phyloP scores from a whole-genome alignment of 2,888 invertebrate genomes.

The Apodemia zela region DNA sequence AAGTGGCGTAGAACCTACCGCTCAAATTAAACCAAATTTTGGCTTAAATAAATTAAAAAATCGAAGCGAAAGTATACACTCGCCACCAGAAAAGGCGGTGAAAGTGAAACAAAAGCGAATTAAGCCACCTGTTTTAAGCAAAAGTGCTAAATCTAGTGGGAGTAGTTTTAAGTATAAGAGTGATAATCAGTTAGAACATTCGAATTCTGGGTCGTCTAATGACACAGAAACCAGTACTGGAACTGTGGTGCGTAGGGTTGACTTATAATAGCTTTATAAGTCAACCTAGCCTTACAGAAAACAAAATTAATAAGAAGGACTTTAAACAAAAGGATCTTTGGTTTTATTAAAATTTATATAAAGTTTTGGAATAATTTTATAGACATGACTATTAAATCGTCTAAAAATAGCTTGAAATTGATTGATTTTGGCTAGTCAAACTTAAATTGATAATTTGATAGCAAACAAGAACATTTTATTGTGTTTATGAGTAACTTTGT shows the following conservation, averaged over 20 bases:
- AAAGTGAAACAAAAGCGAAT: constrained; percentile 60
- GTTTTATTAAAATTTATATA: no score
- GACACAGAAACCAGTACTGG: constrained; percentile 75
- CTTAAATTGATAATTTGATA: no score
- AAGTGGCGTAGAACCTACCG: constrained; percentile 57
- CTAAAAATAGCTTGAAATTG: no score
- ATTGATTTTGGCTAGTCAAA: no score
- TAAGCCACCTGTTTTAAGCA: constrained; percentile 55
- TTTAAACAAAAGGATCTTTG: no score
- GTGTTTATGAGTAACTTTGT: no score
- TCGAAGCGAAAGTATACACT: constrained; percentile 67
- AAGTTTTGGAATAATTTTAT: no score
- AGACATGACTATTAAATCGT: no score
- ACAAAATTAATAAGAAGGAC: no score
- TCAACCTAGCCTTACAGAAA: no score
- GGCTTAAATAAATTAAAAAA: constrained; percentile 64
- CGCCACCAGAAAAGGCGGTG: constrained; percentile 63
- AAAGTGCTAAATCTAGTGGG: constrained; percentile 41
- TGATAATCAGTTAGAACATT: constrained; percentile 66
- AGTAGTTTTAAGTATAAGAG: constrained; percentile 43
- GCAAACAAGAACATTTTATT: no score
- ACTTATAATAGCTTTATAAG: constrained; percentile 36
- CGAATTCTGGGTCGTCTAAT: constrained; percentile 81
- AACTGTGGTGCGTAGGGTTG: constrained; percentile 67
- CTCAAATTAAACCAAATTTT: constrained; percentile 69